Percentiles rank a stretch among this genome's conserved stretches.
phyloP scores from a whole-genome alignment of 1,140 invertebrate genomes.

The Hylyphantes graminicola region DNA sequence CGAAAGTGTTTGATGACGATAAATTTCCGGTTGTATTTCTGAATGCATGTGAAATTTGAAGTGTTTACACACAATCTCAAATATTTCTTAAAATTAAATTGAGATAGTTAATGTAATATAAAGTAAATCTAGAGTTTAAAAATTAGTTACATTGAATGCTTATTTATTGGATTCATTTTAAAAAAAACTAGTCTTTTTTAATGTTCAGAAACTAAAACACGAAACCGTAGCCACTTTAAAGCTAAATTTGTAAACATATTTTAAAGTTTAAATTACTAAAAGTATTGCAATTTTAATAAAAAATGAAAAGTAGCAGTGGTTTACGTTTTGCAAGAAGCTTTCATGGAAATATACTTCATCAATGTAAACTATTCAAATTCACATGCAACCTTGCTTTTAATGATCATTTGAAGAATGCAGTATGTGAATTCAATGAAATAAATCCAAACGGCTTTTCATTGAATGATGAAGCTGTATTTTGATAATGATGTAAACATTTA shows the following conservation, averaged over 20 bases:
- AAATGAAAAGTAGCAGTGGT: too few relatives aligned
- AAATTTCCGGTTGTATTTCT: background rate
- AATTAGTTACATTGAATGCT: background rate
- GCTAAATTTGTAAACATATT: too few relatives aligned
- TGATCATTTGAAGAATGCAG: background rate
- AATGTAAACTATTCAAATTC: background rate
- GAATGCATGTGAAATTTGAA: background rate
- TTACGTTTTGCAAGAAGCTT: background rate
- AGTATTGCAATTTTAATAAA: too few relatives aligned
- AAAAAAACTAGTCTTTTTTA: too few relatives aligned
- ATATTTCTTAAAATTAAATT: too few relatives aligned
- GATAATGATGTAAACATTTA: too few relatives aligned
- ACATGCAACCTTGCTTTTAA: background rate
- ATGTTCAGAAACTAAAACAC: too few relatives aligned
- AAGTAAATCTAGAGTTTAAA: background rate
- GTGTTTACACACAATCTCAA: background rate
- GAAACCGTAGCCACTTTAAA: too few relatives aligned
- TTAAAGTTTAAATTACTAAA: too few relatives aligned
- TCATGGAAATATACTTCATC: background rate
- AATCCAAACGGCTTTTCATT: constrained; percentile 44
- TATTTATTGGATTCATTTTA: background rate
- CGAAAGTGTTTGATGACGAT: constrained; percentile 17
- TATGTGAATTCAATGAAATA: constrained; percentile 41
- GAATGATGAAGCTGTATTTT: constrained; percentile 20
- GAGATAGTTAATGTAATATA: too few relatives aligned